Base-by-base conservation (phyloP, 2,113 vertebrate genomes). In the Chaenogobius annularis region DNA sequence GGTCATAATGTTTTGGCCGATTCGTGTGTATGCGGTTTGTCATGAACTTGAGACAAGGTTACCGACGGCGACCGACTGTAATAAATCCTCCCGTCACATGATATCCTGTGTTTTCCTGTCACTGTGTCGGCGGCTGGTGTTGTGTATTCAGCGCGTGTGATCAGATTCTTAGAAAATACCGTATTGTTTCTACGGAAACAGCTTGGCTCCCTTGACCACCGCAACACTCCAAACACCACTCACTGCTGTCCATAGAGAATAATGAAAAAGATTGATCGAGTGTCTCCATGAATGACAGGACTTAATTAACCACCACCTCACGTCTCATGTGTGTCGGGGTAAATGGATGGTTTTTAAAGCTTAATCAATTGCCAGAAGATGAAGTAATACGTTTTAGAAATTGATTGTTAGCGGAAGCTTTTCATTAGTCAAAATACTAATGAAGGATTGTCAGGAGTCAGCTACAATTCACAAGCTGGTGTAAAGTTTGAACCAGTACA, bases 141-240 rank as follows among this genome's bases (percentile, higher is more conserved):
- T 20, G 62, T 77, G 70, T 65, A 66, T 78, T 55, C 74, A 65
- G 79, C 61, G 62, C 68, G 44, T n/a, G n/a, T n/a, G 73, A 61
- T 74, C 8, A 11, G 66, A 65, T 82, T 80, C 72, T 73, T 11
- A 63, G 70, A 77, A 81, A 85, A 31, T 68, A 10, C n/a, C 47
- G 73, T 43, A 59, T 73, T 59, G 69, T 81, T 75, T 85, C 68
- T 83, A 74, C 71, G 75, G 82, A 71, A 82, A 76, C 84, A 70
- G 69, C 68, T 74, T 10, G n/a, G 31, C 52, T 76, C 17, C 69
- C 48, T 14, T 31, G 15, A 46, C 77, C 13, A 59, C 48, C 35
- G 37, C 55, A 26, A 22, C 55, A 55, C 6, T 15, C 10, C 22
- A 20, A 14, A 5, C 55, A 13, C 47, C 17, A 50, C 17, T 31